phyloP scores from a whole-genome alignment of 1,140 invertebrate species.

The Musca vetustissima region DNA sequence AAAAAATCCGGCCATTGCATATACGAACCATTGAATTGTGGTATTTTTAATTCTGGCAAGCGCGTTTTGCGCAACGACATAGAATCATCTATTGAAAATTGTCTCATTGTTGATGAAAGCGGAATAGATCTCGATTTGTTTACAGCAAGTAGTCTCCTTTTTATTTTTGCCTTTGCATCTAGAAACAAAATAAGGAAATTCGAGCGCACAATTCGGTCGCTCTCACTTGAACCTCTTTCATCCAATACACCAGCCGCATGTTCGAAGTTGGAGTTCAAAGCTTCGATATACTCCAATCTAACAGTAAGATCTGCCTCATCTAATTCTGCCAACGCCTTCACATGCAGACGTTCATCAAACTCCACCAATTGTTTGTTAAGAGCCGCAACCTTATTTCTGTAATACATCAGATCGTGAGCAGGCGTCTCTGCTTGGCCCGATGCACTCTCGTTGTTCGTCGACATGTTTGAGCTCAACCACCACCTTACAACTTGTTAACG shows the following conservation, averaged over 20 bases:
- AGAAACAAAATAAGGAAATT: not conserved
- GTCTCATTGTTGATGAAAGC: not conserved
- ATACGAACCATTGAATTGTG: conserved; percentile 8
- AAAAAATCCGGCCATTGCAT: no score
- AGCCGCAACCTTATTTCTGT: not conserved
- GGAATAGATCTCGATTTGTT: not conserved
- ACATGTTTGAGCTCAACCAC: no score
- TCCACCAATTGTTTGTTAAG: not conserved
- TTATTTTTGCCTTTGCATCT: not conserved
- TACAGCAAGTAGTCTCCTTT: not conserved
- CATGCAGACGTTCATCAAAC: not conserved
- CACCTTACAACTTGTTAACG: no score
- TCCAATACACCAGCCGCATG: no score
- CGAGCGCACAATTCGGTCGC: not conserved
- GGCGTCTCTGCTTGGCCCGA: no score
- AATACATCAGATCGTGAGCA: not conserved
- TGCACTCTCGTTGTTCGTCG: no score
- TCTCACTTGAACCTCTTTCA: not conserved
- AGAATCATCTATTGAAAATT: not conserved
- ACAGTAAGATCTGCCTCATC: not conserved
- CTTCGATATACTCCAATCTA: not conserved
- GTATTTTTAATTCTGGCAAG: conserved; percentile 12
- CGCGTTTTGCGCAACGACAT: not conserved
- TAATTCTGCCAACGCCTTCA: not conserved
- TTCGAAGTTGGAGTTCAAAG: not conserved